Evolutionary conservation across 2,797 vertebrate genomes (phyloP).

Genomic region (Tragelaphus eurycerus): DNA sequence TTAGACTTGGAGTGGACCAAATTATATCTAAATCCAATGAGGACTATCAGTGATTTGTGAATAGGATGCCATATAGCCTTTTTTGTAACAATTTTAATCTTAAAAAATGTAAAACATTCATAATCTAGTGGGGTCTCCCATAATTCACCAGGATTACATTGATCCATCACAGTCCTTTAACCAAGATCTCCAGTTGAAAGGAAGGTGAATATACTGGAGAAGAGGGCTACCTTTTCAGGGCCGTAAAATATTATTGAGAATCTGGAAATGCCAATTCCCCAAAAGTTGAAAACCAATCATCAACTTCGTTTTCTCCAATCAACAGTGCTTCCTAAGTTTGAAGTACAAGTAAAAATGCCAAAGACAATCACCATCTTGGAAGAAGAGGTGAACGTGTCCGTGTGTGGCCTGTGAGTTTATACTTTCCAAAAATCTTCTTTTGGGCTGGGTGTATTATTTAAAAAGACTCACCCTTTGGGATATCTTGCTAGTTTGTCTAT

Average conservation of each 20-base stretch:
- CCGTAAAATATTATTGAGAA: neutral
- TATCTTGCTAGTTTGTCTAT: neutral
- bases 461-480: neutral
- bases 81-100: neutral
- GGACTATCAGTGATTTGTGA: neutral
- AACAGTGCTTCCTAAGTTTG: conserved; percentile 84
- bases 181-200: neutral
- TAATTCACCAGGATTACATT: neutral
- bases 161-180: neutral
- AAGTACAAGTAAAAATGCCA: conserved; percentile 81
- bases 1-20: neutral
- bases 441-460: neutral
- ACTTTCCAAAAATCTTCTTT: neutral
- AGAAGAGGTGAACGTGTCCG: conserved; percentile 75
- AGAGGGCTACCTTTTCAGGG: neutral
- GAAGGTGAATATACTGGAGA: neutral
- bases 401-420: conserved; percentile 84
- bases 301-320: neutral
- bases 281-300: neutral
- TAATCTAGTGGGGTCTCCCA: neutral
- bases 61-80: neutral
- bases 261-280: neutral
- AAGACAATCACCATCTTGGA: conserved; percentile 79
- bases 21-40: neutral
- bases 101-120: neutral